These are phyloP conservation scores for Pogoniulus pusillus DNA, from an alignment of 2,797 vertebrate genomes.

Conservation along the genomic window DNA sequence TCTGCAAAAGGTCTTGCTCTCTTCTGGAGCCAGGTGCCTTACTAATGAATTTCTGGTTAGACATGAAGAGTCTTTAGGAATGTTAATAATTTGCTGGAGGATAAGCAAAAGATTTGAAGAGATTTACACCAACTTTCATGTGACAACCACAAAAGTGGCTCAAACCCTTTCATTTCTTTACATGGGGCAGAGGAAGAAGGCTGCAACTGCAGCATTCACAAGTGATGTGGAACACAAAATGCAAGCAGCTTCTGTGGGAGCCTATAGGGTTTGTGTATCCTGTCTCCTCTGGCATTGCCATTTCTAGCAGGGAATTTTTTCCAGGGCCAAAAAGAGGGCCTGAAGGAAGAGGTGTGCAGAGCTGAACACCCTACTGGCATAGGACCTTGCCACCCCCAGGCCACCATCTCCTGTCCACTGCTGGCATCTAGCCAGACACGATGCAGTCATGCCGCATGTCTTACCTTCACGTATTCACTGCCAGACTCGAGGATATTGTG, in stretches of 20 bases:
- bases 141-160: constrained; percentile 45
- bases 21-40: constrained; percentile 41
- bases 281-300: neutral
- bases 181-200: neutral
- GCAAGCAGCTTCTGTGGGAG: neutral
- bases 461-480: constrained; percentile 82
- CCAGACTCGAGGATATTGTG: constrained; percentile 63
- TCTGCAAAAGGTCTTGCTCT: neutral
- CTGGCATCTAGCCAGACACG: neutral
- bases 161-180: constrained; percentile 12
- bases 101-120: constrained; percentile 67
- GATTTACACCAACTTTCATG: constrained; percentile 56
- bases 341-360: neutral
- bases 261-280: accelerated
- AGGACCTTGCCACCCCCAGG: accelerated
- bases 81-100: constrained; percentile 71
- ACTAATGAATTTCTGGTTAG: constrained; percentile 68
- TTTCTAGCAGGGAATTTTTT: neutral
- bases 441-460: neutral
- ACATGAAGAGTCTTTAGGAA: constrained; percentile 67
- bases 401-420: neutral
- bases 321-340: neutral
- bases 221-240: neutral
- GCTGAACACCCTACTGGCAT: neutral
- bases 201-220: neutral